Evolutionary conservation across 2,113 vertebrate genomes (phyloP).

Genomic region (Crypturellus undulatus): DNA sequence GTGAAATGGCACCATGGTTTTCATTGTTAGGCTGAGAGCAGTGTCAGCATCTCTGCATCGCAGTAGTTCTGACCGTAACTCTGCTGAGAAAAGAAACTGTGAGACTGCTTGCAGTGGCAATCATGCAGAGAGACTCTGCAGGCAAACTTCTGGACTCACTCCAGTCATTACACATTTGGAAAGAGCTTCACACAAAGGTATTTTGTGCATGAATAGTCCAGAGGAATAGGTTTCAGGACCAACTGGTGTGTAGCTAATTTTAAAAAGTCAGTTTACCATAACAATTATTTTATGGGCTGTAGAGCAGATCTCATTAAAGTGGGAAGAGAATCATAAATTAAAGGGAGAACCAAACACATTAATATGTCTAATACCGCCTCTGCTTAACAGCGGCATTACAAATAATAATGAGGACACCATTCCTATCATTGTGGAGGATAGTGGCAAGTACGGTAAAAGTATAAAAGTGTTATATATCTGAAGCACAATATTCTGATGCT

Average conservation of each 20-base stretch:
- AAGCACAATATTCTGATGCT: not conserved
- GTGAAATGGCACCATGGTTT: conserved; percentile 4
- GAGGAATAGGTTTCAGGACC: conserved; percentile 84
- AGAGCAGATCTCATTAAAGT: conserved; percentile 82
- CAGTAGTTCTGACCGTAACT: conserved; percentile 21
- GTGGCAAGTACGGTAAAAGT: conserved; percentile 23
- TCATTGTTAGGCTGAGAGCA: not conserved
- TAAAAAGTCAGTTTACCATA: conserved; percentile 86
- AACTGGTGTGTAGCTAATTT: conserved; percentile 87
- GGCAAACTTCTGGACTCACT: conserved; percentile 80
- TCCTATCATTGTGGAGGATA: conserved; percentile 4
- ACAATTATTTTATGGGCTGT: conserved; percentile 83
- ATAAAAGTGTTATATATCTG: conserved; percentile 11
- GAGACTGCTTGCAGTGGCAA: conserved; percentile 62
- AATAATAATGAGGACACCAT: conserved; percentile 66
- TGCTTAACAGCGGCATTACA: conserved; percentile 68
- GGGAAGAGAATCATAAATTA: conserved; percentile 77
- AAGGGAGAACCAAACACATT: conserved; percentile 72
- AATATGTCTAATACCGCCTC: conserved; percentile 59
- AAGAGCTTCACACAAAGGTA: conserved; percentile 82
- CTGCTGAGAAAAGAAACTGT: conserved; percentile 67
- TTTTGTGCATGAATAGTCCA: conserved; percentile 83
- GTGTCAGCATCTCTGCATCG: not conserved
- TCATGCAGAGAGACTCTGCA: conserved; percentile 72
- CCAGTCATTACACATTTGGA: conserved; percentile 83